Percentiles rank a stretch among this genome's conserved stretches.
Evolutionary conservation across 2,113 vertebrate species (phyloP).

Genomic region (Indicator indicator): DNA sequence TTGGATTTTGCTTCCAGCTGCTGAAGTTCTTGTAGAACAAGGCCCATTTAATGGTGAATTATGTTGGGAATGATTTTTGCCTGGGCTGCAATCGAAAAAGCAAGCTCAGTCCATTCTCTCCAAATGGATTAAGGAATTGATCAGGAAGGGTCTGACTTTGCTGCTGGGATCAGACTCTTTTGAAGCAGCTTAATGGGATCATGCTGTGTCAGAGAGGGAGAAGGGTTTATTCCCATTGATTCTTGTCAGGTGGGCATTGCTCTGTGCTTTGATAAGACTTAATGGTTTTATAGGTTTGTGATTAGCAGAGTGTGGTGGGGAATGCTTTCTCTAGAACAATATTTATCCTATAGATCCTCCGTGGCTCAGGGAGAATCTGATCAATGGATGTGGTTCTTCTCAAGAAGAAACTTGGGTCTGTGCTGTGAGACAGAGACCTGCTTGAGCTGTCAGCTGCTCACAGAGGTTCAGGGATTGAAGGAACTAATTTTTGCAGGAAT

Average conservation of each 20-base stretch:
- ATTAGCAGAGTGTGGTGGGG: not conserved
- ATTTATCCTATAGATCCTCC: not conserved
- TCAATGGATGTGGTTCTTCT: too few relatives aligned
- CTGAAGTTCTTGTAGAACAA: conserved; percentile 12
- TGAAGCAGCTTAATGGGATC: conserved; percentile 41
- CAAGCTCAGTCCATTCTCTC: not conserved
- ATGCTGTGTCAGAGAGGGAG: not conserved
- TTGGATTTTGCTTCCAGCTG: not conserved
- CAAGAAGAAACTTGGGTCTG: not conserved
- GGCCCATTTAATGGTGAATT: conserved; percentile 58
- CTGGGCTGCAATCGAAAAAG: not conserved
- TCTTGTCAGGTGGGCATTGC: not conserved
- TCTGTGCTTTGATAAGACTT: not conserved
- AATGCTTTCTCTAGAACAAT: not conserved
- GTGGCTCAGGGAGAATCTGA: not conserved
- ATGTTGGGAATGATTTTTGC: not conserved
- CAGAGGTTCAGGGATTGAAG: too few relatives aligned
- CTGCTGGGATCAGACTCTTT: not conserved
- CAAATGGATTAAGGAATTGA: conserved; percentile 55
- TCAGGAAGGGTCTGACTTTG: conserved; percentile 7
- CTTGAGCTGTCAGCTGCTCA: not conserved
- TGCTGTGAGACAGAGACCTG: not conserved
- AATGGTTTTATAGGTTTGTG: not conserved
- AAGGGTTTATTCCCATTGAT: not conserved
- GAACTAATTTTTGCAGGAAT: not conserved